Base-by-base conservation (phyloP, 2,113 vertebrate species). In the Paradisaea rubra region DNA sequence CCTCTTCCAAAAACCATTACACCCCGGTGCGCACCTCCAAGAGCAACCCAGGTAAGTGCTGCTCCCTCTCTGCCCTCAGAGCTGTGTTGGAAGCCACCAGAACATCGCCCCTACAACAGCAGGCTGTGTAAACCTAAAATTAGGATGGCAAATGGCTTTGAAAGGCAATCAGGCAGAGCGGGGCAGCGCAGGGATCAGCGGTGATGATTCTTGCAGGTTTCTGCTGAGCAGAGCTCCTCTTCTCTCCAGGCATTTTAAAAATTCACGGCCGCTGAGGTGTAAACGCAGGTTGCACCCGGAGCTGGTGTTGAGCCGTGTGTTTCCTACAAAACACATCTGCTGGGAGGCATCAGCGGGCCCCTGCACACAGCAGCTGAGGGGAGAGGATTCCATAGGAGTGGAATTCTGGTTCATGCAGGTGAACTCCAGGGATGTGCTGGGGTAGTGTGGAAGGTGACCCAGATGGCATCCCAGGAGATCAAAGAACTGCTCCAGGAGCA, bases 1-100 rank as follows among this genome's bases (percentile, higher is more conserved):
- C 99, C 41, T 98, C 99, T 31, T 99, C 99, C 93, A 99, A 99
- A 98, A 99, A 99, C 97, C 99, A 99, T 93, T 99, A 99, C 97
- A 99, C 99, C 18, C 99, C 99, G 0, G 98, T 99, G 74, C 98
- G 99, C 89, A 97, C 98, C 42, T 98, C 98, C 93, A 99, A 99
- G 92, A 98, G 98, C 93, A 99, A 99, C 97, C 98, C 99, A 83
- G 99, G 99, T 99, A 90, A 97, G 98, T 89, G 81, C 63, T 64
- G 20, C 41, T 65, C 42, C 6, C 44, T 44, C 7, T 19, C 33
- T 5, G 13, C 45, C 41, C 56, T 27, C 42, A 6, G 53, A 11
- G 42, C 8, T 11, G 3, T 27, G 33, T 11, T 5, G 8, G 30
- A 27, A 78, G 11, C 23, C 84, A 60, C 78, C 57, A 82, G 60